These are phyloP conservation scores for Scaptomyza polygonia DNA, from an alignment of 2,888 invertebrate species.

Conservation along the genomic window DNA sequence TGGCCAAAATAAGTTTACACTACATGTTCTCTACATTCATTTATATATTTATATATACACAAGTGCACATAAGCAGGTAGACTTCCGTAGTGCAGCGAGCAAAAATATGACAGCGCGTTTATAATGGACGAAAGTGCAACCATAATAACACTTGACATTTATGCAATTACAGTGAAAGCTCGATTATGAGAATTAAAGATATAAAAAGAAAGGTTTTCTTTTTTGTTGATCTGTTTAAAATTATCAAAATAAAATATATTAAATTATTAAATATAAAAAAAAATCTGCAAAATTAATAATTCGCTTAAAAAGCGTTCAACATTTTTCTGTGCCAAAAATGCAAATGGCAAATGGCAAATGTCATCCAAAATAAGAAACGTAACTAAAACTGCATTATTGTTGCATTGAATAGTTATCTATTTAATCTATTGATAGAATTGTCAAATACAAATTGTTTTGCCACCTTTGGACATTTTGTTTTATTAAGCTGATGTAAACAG, in stretches of 20 bases:
- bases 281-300: no score
- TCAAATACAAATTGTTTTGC: conserved; percentile 16
- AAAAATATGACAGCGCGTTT: conserved; percentile 16
- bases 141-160: conserved; percentile 5
- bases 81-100: background rate
- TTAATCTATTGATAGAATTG: background rate
- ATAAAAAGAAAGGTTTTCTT: no score
- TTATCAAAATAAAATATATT: no score
- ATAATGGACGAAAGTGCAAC: conserved; percentile 21
- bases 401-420: background rate
- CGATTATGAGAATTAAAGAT: background rate
- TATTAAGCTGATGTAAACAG: conserved; percentile 7
- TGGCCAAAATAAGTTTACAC: conserved; percentile 2
- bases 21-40: background rate
- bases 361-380: conserved; percentile 5
- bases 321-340: conserved; percentile 41
- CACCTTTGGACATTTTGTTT: conserved; percentile 20
- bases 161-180: conserved; percentile 7
- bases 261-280: no score
- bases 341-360: conserved; percentile 56
- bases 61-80: background rate
- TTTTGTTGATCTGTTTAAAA: no score
- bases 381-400: conserved; percentile 1
- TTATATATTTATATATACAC: conserved; percentile 6
- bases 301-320: background rate